Base-by-base conservation (phyloP, 2,113 vertebrate genomes). In the Crocuta crocuta region DNA sequence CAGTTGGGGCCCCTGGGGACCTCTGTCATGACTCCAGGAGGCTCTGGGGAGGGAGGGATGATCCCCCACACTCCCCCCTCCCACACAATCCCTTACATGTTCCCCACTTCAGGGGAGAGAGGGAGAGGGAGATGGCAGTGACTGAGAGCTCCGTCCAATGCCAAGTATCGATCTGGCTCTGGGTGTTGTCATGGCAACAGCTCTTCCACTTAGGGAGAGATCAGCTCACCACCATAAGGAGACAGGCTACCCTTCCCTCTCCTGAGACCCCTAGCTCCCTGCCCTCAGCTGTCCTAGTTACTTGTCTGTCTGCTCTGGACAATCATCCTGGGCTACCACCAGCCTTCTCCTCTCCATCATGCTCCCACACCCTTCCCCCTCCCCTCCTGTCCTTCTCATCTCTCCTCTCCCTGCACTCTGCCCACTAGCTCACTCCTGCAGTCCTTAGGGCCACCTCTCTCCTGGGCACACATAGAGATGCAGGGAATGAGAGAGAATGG, bases 141-240 rank as follows among this genome's bases (percentile, higher is more conserved):
- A 97, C 91, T 58, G 91, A 96, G 95, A 33, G 74, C 84, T 96
- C 61, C 26, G 83, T 80, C 91, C 93, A 76, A 39, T 12, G 7
- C 92, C 74, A 31, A 92, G 86, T 96, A 97, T 98, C 10, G 93
- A 98, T 94, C 95, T 94, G 61, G 82, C 83, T 96, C 93, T 93
- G 88, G 5, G 45, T 0, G 97, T 98, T 98, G 97, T 93, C 96
- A 97, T 98, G 97, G 98, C 39, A 98, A 98, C 98, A 24, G 23
- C 92, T 98, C 97, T 84, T 84, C 96, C 70, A 87, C 93, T 63
- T 84, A 48, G 85, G 68, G 95, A 87, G 68, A 95, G 80, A 97
- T 97, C 97, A 73, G 97, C 96, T 98, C 23, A 2, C 73, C 28
- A 58, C 92, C 58, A 58, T 1, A 26, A 85, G 83, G 63, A 48